Conservation (phyloP, 1,140 invertebrate species). For the Leptonema lineaticorne region DNA sequence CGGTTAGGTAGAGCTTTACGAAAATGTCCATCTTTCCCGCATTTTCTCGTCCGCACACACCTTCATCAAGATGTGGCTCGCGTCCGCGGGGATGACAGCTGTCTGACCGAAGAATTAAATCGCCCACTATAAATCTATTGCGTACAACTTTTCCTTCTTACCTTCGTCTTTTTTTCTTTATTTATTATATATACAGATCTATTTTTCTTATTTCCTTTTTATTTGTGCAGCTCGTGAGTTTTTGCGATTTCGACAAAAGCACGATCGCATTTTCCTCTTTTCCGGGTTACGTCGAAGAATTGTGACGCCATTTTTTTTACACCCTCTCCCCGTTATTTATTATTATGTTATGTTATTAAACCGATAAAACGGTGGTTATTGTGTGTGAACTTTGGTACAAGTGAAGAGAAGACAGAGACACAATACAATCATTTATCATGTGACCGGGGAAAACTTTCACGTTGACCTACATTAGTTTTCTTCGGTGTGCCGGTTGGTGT, state of each 20-base stretch:
- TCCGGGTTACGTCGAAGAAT: neutral
- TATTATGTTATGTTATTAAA: no score
- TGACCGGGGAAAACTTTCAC: slow-evolving; percentile 8
- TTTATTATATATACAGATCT: no score
- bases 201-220: no score
- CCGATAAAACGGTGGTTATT: no score
- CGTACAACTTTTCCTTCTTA: neutral
- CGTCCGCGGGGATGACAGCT: slow-evolving; percentile 10
- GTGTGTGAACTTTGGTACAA: neutral
- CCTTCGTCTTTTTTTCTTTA: no score
- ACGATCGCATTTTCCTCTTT: neutral
- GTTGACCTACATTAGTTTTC: slow-evolving; percentile 16
- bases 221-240: no score
- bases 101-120: slow-evolving; percentile 8
- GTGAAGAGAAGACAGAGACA: no score
- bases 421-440: slow-evolving; percentile 1
- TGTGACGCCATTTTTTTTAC: neutral
- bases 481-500: neutral
- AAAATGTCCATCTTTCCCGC: slow-evolving; percentile 2
- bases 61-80: slow-evolving; percentile 10
- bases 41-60: slow-evolving; percentile 16
- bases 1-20: neutral
- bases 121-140: slow-evolving; percentile 15
- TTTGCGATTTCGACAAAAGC: slow-evolving; percentile 5
- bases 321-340: no score